Evolutionary conservation across 2,113 vertebrate genomes (phyloP), one percentile per base, ranked within the genome.

Genomic region (Neotragus pygmaeus): DNA sequence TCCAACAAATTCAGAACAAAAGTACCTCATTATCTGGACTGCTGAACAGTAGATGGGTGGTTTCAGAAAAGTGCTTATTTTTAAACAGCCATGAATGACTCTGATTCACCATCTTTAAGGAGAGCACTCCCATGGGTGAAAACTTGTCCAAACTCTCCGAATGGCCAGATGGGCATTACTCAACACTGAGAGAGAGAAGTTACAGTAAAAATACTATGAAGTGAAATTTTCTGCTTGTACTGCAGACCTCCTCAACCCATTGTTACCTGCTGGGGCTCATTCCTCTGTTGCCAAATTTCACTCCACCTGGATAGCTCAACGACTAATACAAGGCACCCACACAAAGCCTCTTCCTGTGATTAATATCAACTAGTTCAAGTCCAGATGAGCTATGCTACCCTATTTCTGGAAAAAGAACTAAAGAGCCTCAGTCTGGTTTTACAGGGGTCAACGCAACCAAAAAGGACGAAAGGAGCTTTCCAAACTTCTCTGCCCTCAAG

Each of bases 361-460:
- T 96, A 62, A 57, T 13, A 90, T 25, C 9, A 90, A 57, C 66
- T 81, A 83, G 16, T 60, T 86, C 36, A 88, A 93, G 97, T 96
- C 92, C 96, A 98, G 96, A 95, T 77, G 94, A 62, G 93, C 96
- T 97, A 89, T 92, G 97, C 88, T 95, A 85, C 73, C 86, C 93
- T 93, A 91, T 88, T 98, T 91, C 82, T 1, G 9, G 77, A 90
- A 97, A 92, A 98, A 93, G 96, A 93, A 94, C 88, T 84, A 83
- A 97, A 94, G 77, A 93, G 62, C 25, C 93, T 97, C 96, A 96
- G 89, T 95, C 96, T 98, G 97, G 88, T 96, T 98, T 98, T 96
- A 96, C 83, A 93, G 97, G 88, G 91, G 95, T 96, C 88, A 90
- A 80, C 8, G 12, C 45, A 75, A 81, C 55, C 93, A 80, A 96